Percentiles rank a stretch among this genome's conserved stretches.
phyloP scores from a whole-genome alignment of 2,888 invertebrate species.

The Ashinkailepas kermadecensis region DNA sequence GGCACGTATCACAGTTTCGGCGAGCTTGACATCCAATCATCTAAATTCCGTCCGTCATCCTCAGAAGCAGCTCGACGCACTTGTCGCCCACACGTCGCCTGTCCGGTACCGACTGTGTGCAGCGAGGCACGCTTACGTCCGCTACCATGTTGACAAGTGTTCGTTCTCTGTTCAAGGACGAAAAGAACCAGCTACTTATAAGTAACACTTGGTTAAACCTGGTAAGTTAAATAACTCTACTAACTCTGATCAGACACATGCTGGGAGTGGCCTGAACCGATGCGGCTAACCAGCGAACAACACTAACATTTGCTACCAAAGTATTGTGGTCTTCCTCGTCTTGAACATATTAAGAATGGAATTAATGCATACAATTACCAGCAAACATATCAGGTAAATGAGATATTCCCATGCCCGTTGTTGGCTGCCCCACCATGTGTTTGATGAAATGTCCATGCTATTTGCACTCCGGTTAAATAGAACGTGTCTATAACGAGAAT shows the following conservation, averaged over 20 bases:
- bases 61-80: no score
- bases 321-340: no score
- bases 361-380: no score
- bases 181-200: slow-evolving; percentile 92
- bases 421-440: background rate
- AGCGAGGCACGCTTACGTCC: background rate
- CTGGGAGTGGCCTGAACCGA: background rate
- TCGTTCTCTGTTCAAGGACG: slow-evolving; percentile 58
- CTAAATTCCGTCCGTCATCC: no score
- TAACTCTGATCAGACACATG: background rate
- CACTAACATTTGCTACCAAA: no score
- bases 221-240: slow-evolving; percentile 57
- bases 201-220: slow-evolving; percentile 92
- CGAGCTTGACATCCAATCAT: no score
- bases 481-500: background rate
- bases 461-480: background rate
- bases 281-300: no score
- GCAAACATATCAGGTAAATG: no score
- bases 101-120: background rate
- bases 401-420: background rate
- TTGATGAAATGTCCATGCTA: background rate
- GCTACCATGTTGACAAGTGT: background rate
- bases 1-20: no score
- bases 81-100: background rate
- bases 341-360: no score